Base-by-base conservation (phyloP, 2,888 invertebrate genomes). In the Caenorhabditis sinica region DNA sequence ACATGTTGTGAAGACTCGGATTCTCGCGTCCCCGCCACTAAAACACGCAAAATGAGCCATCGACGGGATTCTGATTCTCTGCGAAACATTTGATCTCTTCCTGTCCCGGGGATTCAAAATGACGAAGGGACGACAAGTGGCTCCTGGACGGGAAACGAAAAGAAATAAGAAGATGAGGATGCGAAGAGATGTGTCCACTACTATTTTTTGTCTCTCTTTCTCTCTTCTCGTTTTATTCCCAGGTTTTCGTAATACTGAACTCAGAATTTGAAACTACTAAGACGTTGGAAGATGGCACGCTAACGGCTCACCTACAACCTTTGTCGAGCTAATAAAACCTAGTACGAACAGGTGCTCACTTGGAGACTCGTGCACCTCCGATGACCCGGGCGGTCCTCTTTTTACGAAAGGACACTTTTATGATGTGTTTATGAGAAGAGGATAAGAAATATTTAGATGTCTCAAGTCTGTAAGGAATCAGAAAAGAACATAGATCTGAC, bases 21-120 rank as follows among this genome's bases (percentile, higher is more conserved):
- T 49, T 63, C 25, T 53, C 53, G 25, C 53, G 5, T 56, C 66
- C 58, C 53, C 63, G 71, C 71, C 79, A 79, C 79, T 79, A 79
- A 79, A 79, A 79, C 79, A 72, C 79, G 79, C 79, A 79, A 77
- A 77, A 77, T 77, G 79, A 79, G 79, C 53, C 63, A 74, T 74
- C 63, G 75, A 28, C 36, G 56, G 66, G 20, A 53, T 49, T 43
- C 77, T 71, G 72, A 53, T 33, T 72, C 65, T 71, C 79, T 28
- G n/a, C 45, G 65, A 45, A 5, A 23, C 65, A 23, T 65, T 23
- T 15, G 23, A 63, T 79, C 63, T 79, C 56, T 63, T 56, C 25
- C 61, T 33, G 5, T 30, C 25, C 40, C 25, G 17, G 63, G 43
- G 71, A 79, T 53, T 63, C 79, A 53, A 61, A 63, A 79, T 76